Evolutionary conservation across 92 coral and sea anemone species (phyloP), one percentile per base, ranked within the genome.

Genomic region (Parazoanthus atlanticus): DNA sequence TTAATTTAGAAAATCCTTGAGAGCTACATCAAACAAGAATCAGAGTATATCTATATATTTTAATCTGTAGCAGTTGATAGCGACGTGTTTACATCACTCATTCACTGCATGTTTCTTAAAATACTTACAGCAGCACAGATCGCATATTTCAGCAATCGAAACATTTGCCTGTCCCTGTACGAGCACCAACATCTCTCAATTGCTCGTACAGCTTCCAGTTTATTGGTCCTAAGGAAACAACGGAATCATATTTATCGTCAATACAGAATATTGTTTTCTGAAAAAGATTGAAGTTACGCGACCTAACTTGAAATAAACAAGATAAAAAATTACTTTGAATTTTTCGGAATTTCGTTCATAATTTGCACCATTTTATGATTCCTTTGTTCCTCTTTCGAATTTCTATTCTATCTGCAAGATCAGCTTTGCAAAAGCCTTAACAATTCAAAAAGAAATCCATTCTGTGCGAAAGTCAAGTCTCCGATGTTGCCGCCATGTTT

Each of bases 111-210:
- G 46, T 16, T 30, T 21, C 36, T 21, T 28, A 52, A 21, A 69
- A 33, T 82, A 94, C 96, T 88, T 90, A 97, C 99, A 76, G 99
- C 99, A 16, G 99, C 99, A 92, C 99, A 97, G 49, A 97, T 97
- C 52, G 99, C 99, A 66, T 94, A 97, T 74, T 97, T 97, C 49
- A 97, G 96, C 69, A 97, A 85, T 88, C 93, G 93, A 86, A 97
- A 97, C 96, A 97, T 95, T 92, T 97, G 99, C 58, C 84, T 94
- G 81, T 97, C 99, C 26, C 99, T 86, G 76, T 97, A 97, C 13
- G 97, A 93, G 83, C 99, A 95, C 98, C 98, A 97, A 74, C 88
- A 84, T 79, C 88, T 87, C 77, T 97, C 99, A 41, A 97, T 97
- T 54, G 89, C 86, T 91, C 96, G 92, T 30, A 94, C 90, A 49